phyloP scores from a whole-genome alignment of 2,888 invertebrate genomes.

The Patella ulyssiponensis region DNA sequence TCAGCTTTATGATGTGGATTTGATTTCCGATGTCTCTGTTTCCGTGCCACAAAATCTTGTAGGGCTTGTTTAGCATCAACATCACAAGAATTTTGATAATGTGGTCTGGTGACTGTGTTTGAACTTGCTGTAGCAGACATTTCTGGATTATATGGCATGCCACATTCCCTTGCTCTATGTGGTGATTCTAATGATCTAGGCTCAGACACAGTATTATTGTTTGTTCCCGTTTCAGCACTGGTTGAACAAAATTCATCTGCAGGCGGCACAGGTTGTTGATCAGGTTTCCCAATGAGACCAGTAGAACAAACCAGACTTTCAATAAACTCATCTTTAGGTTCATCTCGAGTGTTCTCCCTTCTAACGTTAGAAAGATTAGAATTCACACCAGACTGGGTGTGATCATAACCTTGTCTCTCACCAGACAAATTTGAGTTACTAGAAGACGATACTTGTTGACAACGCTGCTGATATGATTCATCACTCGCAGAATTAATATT shows the following conservation, averaged over 20 bases:
- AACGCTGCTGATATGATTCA: conserved; percentile 4
- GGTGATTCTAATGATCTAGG: not conserved
- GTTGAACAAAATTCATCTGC: not conserved
- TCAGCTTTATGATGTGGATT: no score
- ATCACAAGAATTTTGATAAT: not conserved
- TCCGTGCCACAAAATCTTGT: not conserved
- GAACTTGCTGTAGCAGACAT: not conserved
- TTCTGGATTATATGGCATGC: not conserved
- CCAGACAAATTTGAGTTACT: conserved; percentile 9
- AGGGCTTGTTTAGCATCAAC: not conserved
- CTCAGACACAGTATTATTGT: not conserved
- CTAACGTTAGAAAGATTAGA: no score
- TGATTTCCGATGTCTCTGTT: not conserved
- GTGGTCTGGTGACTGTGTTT: not conserved
- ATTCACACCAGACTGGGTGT: no score
- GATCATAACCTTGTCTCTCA: not conserved
- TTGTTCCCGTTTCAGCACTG: not conserved
- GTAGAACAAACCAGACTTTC: conserved; percentile 10
- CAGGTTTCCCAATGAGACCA: conserved; percentile 8
- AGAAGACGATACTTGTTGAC: conserved; percentile 1
- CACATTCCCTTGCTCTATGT: not conserved
- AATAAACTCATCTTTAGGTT: conserved; percentile 19
- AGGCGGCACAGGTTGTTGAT: not conserved
- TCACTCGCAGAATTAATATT: conserved; percentile 12
- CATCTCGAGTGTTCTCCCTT: not conserved